Evolutionary conservation across 2,113 vertebrate species (phyloP), one percentile per base, ranked within the genome.

Genomic region (Cichladusa arquata): DNA sequence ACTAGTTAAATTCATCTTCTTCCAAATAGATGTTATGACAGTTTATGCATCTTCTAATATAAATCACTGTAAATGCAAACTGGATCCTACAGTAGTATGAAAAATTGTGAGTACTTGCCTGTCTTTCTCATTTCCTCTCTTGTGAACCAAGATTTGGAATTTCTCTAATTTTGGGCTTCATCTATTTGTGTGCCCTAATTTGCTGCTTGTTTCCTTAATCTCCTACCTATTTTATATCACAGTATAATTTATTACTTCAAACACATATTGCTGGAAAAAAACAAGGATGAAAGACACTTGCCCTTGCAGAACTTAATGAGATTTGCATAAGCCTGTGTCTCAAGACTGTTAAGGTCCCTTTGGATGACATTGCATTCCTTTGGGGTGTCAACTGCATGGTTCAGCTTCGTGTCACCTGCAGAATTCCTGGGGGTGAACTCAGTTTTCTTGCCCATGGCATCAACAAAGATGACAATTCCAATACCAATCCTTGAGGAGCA

Each of bases 341-440:
- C 36, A 33, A 81, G 14, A 15, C 4, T 44, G 3, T 26, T 17
- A 48, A 34, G 17, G 25, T 57, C 5, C 11, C 14, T 44, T 56
- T 72, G 20, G 14, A 36, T 28, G 11, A 34, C 22, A 42, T 23
- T 8, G 1, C 8, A 50, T 34, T 9, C 36, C 6, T 38, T 50
- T 5, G 11, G 22, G 5, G 4, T 44, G 33, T 16, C 18, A 79
- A 14, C 13, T 47, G n/a, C 40, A 18, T 0, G 1, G 26, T 36
- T 50, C 20, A 48, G 6, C 34, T 26, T 31, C 7, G 34, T 34
- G 17, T 34, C 20, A 31, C 25, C 34, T 80, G 17, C 50, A 57
- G 26, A 48, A 80, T 48, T 48, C 18, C 34, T 72, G 14, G 20
- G 17, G 6, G 2, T 42, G 9, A 17, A 48, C 20, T 50, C 9